A percentile compares a stretch with the other conserved stretches of the same genome.
Evolutionary conservation across 2,113 vertebrate species (phyloP).

Genomic region (Pristiophorus japonicus): DNA sequence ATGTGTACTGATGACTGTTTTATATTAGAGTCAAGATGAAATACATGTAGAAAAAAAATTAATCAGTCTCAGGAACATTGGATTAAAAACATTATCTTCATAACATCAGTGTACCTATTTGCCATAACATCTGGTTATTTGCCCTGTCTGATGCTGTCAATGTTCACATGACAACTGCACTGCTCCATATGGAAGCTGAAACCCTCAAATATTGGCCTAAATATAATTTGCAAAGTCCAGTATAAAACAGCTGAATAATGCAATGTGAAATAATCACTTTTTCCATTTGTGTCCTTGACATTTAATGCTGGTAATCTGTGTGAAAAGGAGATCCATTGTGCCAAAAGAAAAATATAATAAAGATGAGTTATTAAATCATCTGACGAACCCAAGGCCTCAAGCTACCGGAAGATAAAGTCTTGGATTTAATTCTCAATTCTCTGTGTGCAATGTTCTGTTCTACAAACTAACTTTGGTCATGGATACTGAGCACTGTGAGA

Average conservation of each 20-base stretch:
- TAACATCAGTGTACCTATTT: background rate
- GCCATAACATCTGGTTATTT: background rate
- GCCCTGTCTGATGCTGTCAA: background rate
- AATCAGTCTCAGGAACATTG: background rate
- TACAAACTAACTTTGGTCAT: constrained; percentile 4
- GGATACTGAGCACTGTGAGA: background rate
- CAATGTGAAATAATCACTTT: background rate
- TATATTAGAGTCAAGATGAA: background rate
- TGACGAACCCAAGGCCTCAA: background rate
- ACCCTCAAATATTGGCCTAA: background rate
- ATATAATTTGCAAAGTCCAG: background rate
- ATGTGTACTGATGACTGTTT: background rate
- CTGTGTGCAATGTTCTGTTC: constrained; percentile 52
- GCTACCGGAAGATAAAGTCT: constrained; percentile 42
- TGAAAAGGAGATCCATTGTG: background rate
- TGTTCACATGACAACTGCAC: background rate
- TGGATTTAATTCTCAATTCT: constrained; percentile 48
- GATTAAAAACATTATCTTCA: background rate
- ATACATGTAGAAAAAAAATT: background rate
- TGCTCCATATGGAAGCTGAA: background rate
- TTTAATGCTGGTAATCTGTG: background rate
- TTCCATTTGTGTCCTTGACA: background rate
- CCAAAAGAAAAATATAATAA: background rate
- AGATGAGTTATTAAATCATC: background rate
- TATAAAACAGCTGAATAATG: background rate